Evolutionary conservation across 2,888 invertebrate species (phyloP), one percentile per base, ranked within the genome.

Genomic region (Lacanobia oleracea): DNA sequence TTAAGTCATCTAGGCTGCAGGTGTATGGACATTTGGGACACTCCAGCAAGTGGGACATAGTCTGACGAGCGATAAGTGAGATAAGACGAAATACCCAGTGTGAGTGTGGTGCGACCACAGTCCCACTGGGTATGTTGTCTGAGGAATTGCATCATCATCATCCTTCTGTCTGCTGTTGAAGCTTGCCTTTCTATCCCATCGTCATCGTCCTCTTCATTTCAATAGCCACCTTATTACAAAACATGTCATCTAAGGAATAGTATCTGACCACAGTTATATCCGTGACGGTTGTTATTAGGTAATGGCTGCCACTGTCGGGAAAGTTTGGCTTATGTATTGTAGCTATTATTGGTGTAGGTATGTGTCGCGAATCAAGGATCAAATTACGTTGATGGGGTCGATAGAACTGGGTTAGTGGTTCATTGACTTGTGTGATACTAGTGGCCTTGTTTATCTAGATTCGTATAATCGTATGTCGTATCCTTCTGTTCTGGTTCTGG

Each of bases 341-440:
- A 33, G 9, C n/a, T 72, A 62, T 62, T 54, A 16, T 40, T 37
- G 23, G n/a, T 37, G 33, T 37, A 33, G 23, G 10, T 61, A 21
- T n/a, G 33, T 54, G 45, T 68, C 62, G n/a, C 37, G 10, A 62
- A 54, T 54, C 16, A 73, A 63, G 74, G 45, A 72, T 27, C 27
- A 37, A 14, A 50, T 62, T 37, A 60, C 69, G 23, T 48, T 48
- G n/a, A 16, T 56, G 37, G 64, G 16, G 48, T 56, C 23, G 3
- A 65, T 59, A 48, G 23, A n/a, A 75, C 27, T 73, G 37, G 51
- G 16, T 73, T 59, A 65, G 37, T 65, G 10, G 65, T 43, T 57
- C 45, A 45, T 59, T 66, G 75, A n/a, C 53, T 33, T 23, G 16
- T 43, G 8, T 56, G 50, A 27, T 7, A 14, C 23, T 14, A 50